Evolutionary conservation across 1,140 invertebrate species (phyloP).

Genomic region (Aphis craccivora): DNA sequence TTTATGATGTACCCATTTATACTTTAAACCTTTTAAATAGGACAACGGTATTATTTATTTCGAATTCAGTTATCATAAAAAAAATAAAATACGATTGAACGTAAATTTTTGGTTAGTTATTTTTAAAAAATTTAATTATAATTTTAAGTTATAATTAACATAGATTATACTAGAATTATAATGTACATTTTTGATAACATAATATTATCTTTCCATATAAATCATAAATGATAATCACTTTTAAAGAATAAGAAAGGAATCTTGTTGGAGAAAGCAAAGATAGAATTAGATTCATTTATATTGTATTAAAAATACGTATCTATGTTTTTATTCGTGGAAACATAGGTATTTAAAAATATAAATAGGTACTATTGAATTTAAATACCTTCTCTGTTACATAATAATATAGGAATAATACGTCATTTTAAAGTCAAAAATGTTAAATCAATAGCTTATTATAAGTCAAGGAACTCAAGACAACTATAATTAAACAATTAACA

Average conservation of each 20-base stretch:
- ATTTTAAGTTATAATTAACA: neutral
- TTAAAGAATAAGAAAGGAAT: constrained; percentile 13
- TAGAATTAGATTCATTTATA: neutral
- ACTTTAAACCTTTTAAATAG: neutral
- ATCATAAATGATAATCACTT: neutral
- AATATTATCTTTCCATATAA: neutral
- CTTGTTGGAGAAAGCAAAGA: neutral
- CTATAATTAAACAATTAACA: neutral
- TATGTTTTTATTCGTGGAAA: neutral
- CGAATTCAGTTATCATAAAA: neutral
- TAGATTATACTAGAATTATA: neutral
- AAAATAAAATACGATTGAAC: neutral
- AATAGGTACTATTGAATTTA: neutral
- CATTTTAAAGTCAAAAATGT: neutral
- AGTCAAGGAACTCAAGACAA: neutral
- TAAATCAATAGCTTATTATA: neutral
- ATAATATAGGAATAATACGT: neutral
- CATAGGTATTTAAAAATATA: neutral
- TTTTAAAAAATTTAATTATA: neutral
- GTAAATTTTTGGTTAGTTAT: neutral
- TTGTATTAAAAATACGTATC: neutral
- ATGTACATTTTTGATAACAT: neutral
- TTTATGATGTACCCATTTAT: neutral
- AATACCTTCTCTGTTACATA: constrained; percentile 6
- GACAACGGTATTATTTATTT: too few species aligned